phyloP scores from a whole-genome alignment of 2,888 invertebrate species.

The Tridacna crocea region DNA sequence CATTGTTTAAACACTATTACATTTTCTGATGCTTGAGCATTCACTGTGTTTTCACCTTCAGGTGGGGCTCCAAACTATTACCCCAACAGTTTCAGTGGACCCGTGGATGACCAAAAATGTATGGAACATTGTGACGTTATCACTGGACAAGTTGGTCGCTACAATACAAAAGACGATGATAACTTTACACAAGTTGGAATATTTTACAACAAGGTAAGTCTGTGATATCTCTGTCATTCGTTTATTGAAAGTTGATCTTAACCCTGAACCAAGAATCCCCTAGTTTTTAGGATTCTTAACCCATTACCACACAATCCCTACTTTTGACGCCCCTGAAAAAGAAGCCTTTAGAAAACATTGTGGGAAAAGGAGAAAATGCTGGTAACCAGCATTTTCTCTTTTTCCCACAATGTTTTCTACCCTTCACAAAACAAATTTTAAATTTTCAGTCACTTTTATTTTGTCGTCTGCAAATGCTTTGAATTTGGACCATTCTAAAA shows the following conservation, averaged over 20 bases:
- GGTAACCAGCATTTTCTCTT: neutral
- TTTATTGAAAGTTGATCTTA: neutral
- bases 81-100: slow-evolving; percentile 98
- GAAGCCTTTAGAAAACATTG: slow-evolving; percentile 1
- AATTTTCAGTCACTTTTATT: no score
- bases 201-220: slow-evolving; percentile 91
- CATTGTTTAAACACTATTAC: no score
- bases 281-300: neutral
- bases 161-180: slow-evolving; percentile 93
- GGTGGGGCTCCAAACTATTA: slow-evolving; percentile 95
- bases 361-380: neutral
- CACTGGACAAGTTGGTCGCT: slow-evolving; percentile 91
- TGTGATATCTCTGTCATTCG: neutral
- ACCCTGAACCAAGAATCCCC: neutral
- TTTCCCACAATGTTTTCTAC: slow-evolving; percentile 2
- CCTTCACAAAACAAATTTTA: no score
- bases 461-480: no score
- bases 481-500: no score
- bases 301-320: neutral
- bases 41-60: slow-evolving; percentile 65
- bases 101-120: slow-evolving; percentile 88
- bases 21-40: no score
- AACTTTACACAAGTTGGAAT: slow-evolving; percentile 93
- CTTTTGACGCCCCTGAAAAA: no score
- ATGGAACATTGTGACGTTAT: slow-evolving; percentile 86